These are phyloP conservation scores for Caenorhabditis sp. DNA, from an alignment of 2,888 invertebrate species.

Conservation along the genomic window DNA sequence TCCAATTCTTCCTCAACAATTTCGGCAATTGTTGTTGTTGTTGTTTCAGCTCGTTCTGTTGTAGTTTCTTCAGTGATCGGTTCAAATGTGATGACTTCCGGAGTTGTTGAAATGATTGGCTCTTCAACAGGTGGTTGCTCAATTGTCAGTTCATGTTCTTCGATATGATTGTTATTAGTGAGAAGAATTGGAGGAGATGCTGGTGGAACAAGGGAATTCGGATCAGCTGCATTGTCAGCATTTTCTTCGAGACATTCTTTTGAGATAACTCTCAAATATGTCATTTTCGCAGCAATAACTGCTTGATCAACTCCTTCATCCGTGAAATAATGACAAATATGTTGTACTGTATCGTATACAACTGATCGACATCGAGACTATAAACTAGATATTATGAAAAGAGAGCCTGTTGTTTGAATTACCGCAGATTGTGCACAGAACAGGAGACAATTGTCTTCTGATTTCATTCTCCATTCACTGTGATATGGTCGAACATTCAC, in stretches of 20 bases:
- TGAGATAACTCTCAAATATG: slow-evolving; percentile 63
- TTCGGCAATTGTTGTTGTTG: slow-evolving; percentile 1
- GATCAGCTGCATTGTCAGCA: slow-evolving; percentile 22
- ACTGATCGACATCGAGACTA: slow-evolving; percentile 67
- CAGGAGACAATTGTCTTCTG: slow-evolving; percentile 63
- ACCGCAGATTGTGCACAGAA: slow-evolving; percentile 61
- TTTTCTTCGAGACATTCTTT: slow-evolving; percentile 55
- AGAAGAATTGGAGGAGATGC: slow-evolving; percentile 28
- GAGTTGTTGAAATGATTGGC: background rate
- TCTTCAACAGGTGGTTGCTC: slow-evolving; percentile 16
- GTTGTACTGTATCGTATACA: slow-evolving; percentile 65
- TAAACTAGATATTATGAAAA: slow-evolving; percentile 11
- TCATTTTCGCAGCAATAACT: slow-evolving; percentile 60
- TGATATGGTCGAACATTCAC: slow-evolving; percentile 62
- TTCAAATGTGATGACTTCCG: slow-evolving; percentile 16
- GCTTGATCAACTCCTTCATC: slow-evolving; percentile 55
- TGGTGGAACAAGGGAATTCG: slow-evolving; percentile 19
- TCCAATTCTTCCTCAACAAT: slow-evolving; percentile 35
- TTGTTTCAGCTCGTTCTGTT: background rate
- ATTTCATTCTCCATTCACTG: slow-evolving; percentile 65
- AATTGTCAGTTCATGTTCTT: slow-evolving; percentile 24
- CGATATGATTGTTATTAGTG: slow-evolving; percentile 8
- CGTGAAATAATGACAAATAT: slow-evolving; percentile 68
- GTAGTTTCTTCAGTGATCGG: background rate
- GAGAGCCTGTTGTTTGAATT: background rate